Evolutionary conservation across 2,888 invertebrate species (phyloP), one percentile per base, ranked within the genome.

Genomic region (Crossocerus cetratus): DNA sequence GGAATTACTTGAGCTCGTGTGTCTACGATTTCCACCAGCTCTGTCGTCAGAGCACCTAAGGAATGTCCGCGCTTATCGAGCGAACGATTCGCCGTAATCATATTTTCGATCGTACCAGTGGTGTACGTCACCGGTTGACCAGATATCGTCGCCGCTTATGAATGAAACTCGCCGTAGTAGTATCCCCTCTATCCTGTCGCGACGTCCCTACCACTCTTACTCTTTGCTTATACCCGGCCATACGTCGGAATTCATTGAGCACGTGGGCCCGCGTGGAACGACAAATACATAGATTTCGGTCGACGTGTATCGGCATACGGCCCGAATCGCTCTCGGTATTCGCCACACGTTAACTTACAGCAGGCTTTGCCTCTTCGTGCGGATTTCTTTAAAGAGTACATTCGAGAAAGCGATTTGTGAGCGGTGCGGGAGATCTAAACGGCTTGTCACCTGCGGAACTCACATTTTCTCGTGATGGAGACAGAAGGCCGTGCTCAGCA

Each of bases 381-480:
- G 32, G 8, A 32, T 32, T 32, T 32, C 32, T 13, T 49, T 49
- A 5, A n/a, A 14, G 8, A 49, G 16, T 49, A 16, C 14, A 16
- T 49, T 49, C 16, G 14, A 49, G 49, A 49, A 49, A 49, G 49
- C 3, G 11, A 16, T n/a, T 49, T 49, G 3, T 2, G 32, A 32
- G 32, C 8, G 32, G 5, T 11, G 11, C 32, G 32, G 1, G 32
- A 32, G 8, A 3, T 5, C 11, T 32, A 32, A 1, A 32, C 5
- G 32, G n/a, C n/a, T 23, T 16, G 11, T 1, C 42, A n/a, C 21
- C 21, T n/a, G 5, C 14, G 21, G 8, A 84, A 94, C 95, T 95
- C 90, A 96, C 96, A 95, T 92, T 86, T 94, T 94, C 77, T 94
- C 94, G 84, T 95, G 94, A 80, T 95, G 94, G 79, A 96, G 94